Percentiles rank a stretch among this genome's conserved stretches.
These are phyloP conservation scores for Melipona bicolor DNA, from an alignment of 2,888 invertebrate species.

Conservation along the genomic window DNA sequence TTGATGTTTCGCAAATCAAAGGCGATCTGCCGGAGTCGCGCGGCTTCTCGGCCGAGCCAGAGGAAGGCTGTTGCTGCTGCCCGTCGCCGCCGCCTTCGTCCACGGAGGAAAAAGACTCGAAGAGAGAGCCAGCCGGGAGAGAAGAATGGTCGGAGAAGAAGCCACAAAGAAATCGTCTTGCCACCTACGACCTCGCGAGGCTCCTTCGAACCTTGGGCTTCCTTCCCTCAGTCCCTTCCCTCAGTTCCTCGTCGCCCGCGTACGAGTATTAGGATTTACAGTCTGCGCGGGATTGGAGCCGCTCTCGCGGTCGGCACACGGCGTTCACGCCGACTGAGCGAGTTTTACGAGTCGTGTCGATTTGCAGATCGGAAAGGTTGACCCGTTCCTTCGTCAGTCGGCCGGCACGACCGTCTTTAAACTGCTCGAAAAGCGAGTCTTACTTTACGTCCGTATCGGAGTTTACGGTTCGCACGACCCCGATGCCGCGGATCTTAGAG, in stretches of 20 bases:
- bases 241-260: slow-evolving; percentile 19
- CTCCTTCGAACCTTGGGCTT: not conserved
- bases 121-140: slow-evolving; percentile 30
- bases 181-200: slow-evolving; percentile 64
- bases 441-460: slow-evolving; percentile 66
- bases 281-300: slow-evolving; percentile 45
- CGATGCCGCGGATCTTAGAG: slow-evolving; percentile 69
- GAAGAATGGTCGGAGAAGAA: slow-evolving; percentile 48
- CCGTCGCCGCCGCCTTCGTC: not conserved
- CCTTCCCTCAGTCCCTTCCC: not conserved
- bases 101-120: slow-evolving; percentile 32
- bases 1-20: slow-evolving; percentile 73
- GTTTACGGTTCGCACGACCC: slow-evolving; percentile 77
- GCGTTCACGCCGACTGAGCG: slow-evolving; percentile 59
- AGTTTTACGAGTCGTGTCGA: slow-evolving; percentile 73
- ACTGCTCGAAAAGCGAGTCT: slow-evolving; percentile 63
- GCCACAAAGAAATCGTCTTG: slow-evolving; percentile 67
- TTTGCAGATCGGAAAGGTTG: slow-evolving; percentile 69
- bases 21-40: slow-evolving; percentile 63
- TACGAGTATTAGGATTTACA: slow-evolving; percentile 64
- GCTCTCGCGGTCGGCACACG: slow-evolving; percentile 46
- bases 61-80: slow-evolving; percentile 12
- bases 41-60: not conserved
- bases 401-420: slow-evolving; percentile 66
- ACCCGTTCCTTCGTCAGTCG: slow-evolving; percentile 63